A percentile compares a stretch with the other conserved stretches of the same genome.
These are phyloP conservation scores for Loxodonta africana DNA, from an alignment of 2,113 vertebrate species.

Conservation along the genomic window DNA sequence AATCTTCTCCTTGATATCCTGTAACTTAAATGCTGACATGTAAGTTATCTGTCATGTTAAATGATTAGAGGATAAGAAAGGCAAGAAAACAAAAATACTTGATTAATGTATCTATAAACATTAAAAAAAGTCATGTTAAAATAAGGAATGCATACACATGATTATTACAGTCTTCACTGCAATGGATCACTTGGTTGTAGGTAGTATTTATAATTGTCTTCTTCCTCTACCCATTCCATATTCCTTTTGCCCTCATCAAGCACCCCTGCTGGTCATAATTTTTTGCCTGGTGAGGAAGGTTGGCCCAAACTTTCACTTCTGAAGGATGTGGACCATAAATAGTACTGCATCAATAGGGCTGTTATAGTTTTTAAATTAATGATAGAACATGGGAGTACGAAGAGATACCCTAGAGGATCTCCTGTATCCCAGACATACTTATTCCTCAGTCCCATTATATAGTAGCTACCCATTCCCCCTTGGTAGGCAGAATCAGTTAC, in stretches of 20 bases:
- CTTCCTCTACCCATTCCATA: background rate
- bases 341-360: background rate
- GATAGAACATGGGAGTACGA: background rate
- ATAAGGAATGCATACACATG: background rate
- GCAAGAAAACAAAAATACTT: background rate
- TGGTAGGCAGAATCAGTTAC: background rate
- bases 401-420: background rate
- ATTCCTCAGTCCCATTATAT: background rate
- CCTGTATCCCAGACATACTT: background rate
- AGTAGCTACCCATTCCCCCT: background rate
- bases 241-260: background rate
- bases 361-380: background rate
- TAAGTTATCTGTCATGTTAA: background rate
- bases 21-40: background rate
- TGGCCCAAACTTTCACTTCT: background rate
- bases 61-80: background rate
- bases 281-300: background rate
- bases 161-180: background rate
- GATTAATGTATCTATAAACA: background rate
- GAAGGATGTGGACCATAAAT: background rate
- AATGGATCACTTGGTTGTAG: background rate
- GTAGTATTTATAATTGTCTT: background rate
- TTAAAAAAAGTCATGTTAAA: background rate
- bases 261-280: too few relatives aligned
- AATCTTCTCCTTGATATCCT: background rate